These are phyloP conservation scores for Okapia johnstoni DNA, from an alignment of 2,113 vertebrate species.

Conservation along the genomic window DNA sequence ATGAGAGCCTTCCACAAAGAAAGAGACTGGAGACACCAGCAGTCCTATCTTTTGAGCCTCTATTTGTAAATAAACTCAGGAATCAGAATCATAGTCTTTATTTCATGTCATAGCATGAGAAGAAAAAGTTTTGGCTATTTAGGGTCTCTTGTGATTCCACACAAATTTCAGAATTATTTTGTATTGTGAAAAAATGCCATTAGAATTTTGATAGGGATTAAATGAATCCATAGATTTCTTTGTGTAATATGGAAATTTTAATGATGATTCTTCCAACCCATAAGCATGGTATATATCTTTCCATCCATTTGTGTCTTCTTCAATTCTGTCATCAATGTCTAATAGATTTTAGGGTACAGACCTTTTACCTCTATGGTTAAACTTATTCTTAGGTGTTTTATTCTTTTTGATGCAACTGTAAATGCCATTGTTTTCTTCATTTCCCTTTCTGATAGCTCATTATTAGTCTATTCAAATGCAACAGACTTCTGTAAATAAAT, in stretches of 20 bases:
- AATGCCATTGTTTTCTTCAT: neutral
- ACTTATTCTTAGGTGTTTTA: neutral
- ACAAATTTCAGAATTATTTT: neutral
- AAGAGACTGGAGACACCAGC: neutral
- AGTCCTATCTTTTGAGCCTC: neutral
- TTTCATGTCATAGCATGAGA: neutral
- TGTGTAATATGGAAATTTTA: neutral
- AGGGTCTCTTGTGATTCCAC: neutral
- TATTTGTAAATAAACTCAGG: neutral
- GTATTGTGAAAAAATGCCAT: neutral
- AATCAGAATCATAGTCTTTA: neutral
- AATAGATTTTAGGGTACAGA: neutral
- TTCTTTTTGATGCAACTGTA: neutral
- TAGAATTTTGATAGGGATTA: neutral
- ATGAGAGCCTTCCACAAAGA: neutral
- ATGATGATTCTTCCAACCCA: neutral
- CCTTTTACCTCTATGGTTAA: neutral
- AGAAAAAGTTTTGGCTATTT: neutral
- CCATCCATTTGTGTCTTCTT: neutral
- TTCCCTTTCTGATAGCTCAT: neutral
- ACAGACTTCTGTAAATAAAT: neutral
- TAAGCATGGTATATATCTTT: neutral
- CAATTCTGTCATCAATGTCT: neutral
- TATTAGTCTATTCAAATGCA: neutral
- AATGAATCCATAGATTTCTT: neutral